These are phyloP conservation scores for Mesoclemmys tuberculata DNA, from an alignment of 2,113 vertebrate genomes.

Conservation along the genomic window DNA sequence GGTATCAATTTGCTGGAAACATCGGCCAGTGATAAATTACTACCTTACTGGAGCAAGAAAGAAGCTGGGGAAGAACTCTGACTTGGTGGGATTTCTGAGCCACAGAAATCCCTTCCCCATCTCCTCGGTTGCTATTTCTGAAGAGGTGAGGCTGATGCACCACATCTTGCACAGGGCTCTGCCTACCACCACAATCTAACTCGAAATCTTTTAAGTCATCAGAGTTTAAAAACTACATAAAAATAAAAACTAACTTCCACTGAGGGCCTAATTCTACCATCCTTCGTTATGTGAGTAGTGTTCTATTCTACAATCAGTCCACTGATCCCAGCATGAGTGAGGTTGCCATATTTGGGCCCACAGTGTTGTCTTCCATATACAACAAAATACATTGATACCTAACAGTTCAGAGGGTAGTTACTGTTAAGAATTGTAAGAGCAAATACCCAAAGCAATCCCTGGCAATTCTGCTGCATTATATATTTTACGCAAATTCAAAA, in stretches of 20 bases:
- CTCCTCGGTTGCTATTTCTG: neutral
- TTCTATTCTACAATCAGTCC: fast-evolving
- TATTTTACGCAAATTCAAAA: neutral
- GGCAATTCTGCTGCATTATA: fast-evolving
- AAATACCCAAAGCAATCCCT: fast-evolving
- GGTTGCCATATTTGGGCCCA: fast-evolving
- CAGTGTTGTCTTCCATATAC: fast-evolving
- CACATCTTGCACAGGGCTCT: neutral
- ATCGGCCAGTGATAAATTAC: neutral
- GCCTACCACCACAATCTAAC: neutral
- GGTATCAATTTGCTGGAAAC: neutral
- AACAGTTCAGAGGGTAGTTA: fast-evolving
- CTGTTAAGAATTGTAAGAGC: fast-evolving
- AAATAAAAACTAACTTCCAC: fast-evolving
- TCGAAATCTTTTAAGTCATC: neutral
- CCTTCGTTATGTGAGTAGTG: fast-evolving
- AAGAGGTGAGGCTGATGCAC: neutral
- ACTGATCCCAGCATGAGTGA: fast-evolving
- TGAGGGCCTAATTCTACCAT: fast-evolving
- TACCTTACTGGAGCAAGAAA: neutral
- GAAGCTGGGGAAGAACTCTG: neutral
- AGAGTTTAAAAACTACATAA: neutral
- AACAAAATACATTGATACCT: neutral
- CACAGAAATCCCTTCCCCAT: neutral
- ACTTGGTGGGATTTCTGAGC: neutral